Conservation (phyloP, 2,113 vertebrate species). For the Promerops cafer region DNA sequence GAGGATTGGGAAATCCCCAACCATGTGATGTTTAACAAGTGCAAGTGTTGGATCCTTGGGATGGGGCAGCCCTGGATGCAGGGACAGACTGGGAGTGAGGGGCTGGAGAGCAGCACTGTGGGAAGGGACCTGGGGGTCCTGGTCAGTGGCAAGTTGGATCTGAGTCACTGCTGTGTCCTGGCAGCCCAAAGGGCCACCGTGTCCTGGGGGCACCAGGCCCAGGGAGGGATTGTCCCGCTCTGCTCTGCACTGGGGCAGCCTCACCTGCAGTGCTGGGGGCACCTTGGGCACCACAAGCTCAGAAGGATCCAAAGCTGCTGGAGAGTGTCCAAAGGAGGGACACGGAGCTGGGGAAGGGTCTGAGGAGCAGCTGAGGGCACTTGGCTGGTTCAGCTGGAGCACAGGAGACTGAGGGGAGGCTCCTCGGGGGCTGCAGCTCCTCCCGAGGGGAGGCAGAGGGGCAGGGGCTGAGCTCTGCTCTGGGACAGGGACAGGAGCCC, state of each 20-base stretch:
- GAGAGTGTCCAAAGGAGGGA: neutral
- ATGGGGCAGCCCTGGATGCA: neutral
- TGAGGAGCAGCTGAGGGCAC: neutral
- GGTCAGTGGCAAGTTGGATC: neutral
- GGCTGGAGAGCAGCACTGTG: neutral
- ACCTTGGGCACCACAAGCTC: neutral
- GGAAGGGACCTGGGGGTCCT: neutral
- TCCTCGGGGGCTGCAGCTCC: neutral
- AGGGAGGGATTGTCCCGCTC: neutral
- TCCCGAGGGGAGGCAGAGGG: neutral
- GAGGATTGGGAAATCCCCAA: neutral
- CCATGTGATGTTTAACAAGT: rapidly evolving
- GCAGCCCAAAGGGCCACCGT: neutral
- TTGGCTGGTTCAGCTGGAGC: neutral
- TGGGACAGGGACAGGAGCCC: neutral
- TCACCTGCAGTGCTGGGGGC: neutral
- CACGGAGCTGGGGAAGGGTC: neutral
- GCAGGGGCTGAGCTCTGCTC: neutral
- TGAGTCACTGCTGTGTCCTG: neutral
- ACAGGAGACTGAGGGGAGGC: neutral
- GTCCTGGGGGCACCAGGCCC: neutral
- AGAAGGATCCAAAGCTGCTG: neutral
- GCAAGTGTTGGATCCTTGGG: neutral
- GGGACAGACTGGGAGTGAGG: neutral
- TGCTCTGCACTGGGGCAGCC: neutral